phyloP scores from a whole-genome alignment of 2,797 vertebrate genomes.

The Esox masquinongy region DNA sequence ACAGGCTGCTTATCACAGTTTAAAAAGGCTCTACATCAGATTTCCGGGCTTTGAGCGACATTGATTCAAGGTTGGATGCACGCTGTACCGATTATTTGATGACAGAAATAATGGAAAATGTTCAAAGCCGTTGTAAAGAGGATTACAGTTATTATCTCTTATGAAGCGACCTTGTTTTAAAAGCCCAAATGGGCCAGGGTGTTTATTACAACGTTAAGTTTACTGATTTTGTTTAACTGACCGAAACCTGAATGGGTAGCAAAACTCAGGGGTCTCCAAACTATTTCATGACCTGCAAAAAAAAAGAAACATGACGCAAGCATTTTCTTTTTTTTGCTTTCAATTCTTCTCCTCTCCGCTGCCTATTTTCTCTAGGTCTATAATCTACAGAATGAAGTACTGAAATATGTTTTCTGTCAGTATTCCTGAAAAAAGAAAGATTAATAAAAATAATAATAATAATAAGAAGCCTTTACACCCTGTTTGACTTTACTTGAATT shows the following conservation, averaged over 20 bases:
- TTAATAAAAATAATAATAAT: too few relatives aligned
- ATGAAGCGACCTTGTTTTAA: constrained; percentile 45
- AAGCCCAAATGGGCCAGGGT: constrained; percentile 14
- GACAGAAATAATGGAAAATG: constrained; percentile 52
- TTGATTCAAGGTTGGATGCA: constrained; percentile 40
- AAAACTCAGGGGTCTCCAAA: too few relatives aligned
- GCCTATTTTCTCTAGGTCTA: too few relatives aligned
- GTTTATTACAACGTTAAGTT: background rate
- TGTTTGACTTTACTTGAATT: too few relatives aligned
- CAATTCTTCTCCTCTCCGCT: too few relatives aligned
- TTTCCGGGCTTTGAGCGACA: constrained; percentile 27
- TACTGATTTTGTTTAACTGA: background rate
- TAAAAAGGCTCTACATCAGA: constrained; percentile 29
- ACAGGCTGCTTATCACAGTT: constrained; percentile 29
- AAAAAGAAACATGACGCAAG: too few relatives aligned
- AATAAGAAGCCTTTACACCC: too few relatives aligned
- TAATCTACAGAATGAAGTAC: too few relatives aligned
- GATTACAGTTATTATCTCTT: constrained; percentile 46
- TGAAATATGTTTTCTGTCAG: too few relatives aligned
- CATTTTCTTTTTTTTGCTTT: too few relatives aligned
- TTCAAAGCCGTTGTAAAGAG: constrained; percentile 42
- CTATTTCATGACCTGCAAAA: too few relatives aligned
- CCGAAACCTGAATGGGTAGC: background rate
- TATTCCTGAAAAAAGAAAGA: too few relatives aligned
- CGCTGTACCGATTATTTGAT: constrained; percentile 32